Conservation (phyloP, 1,140 invertebrate species). For the Lordiphosa mommai region DNA sequence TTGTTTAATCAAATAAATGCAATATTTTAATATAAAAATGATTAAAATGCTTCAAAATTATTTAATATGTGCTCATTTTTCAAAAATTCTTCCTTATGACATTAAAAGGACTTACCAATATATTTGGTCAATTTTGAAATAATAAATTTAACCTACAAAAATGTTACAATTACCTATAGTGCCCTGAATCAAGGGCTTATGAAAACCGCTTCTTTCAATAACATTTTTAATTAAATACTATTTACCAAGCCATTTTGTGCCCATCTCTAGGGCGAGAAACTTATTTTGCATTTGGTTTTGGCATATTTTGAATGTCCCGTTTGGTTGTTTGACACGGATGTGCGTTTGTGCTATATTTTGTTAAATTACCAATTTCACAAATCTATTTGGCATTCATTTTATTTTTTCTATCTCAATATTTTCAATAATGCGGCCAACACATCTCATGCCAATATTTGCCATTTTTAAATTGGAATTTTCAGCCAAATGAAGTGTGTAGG, state of each 20-base stretch:
- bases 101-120: too few species aligned
- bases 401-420: not conserved
- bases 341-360: constrained; percentile 30
- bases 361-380: constrained; percentile 48
- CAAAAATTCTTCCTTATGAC: too few species aligned
- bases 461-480: constrained; percentile 60
- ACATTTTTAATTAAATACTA: too few species aligned
- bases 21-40: too few species aligned
- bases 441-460: constrained; percentile 21
- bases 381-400: constrained; percentile 38
- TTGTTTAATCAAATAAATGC: too few species aligned
- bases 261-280: not conserved
- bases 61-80: too few species aligned
- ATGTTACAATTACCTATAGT: too few species aligned
- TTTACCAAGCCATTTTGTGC: not conserved
- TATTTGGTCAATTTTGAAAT: too few species aligned
- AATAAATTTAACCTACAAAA: too few species aligned
- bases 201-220: too few species aligned
- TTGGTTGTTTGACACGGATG: constrained; percentile 1
- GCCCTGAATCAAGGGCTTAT: too few species aligned
- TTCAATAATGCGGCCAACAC: constrained; percentile 24
- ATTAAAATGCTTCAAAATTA: too few species aligned
- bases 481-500: constrained; percentile 13
- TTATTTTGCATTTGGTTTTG: constrained; percentile 6
- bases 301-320: constrained; percentile 7